Percentiles rank a stretch among this genome's conserved stretches.
Evolutionary conservation across 2,888 invertebrate genomes (phyloP).

Genomic region (Cheilosia variabilis): DNA sequence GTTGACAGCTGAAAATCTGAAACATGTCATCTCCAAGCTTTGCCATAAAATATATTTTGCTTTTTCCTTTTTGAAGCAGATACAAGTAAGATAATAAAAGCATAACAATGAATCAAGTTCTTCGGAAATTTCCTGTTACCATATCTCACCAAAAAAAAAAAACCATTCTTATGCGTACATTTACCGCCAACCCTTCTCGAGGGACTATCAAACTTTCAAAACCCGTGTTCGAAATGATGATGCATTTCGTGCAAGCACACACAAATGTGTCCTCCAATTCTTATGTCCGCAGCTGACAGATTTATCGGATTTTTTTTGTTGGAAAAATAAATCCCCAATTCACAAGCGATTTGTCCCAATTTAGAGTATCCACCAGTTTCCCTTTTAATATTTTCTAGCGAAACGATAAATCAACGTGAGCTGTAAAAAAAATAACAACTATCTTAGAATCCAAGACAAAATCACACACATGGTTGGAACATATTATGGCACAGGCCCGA

Average conservation of each 20-base stretch:
- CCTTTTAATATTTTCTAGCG: slow-evolving; percentile 52
- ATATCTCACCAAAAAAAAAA: slow-evolving; percentile 4
- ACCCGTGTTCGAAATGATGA: slow-evolving; percentile 33
- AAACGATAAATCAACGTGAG: slow-evolving; percentile 52
- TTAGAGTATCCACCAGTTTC: slow-evolving; percentile 49
- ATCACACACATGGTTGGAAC: slow-evolving; percentile 43
- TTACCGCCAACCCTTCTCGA: background rate
- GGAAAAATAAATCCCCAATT: slow-evolving; percentile 66
- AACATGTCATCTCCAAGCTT: slow-evolving; percentile 15
- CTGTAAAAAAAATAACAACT: background rate
- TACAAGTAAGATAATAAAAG: background rate
- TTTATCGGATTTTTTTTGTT: slow-evolving; percentile 52
- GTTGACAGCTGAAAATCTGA: slow-evolving; percentile 30
- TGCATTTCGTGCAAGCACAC: slow-evolving; percentile 43
- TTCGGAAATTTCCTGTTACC: slow-evolving; percentile 30
- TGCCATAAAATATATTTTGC: slow-evolving; percentile 5
- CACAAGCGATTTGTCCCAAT: slow-evolving; percentile 72
- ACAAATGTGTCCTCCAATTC: slow-evolving; percentile 47
- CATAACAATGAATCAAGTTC: slow-evolving; percentile 50
- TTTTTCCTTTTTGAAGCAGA: background rate
- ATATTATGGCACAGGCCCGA: slow-evolving; percentile 58
- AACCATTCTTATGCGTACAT: background rate
- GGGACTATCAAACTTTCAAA: slow-evolving; percentile 43
- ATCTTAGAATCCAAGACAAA: slow-evolving; percentile 13
- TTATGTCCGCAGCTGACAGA: slow-evolving; percentile 52